Evolutionary conservation across 2,113 vertebrate species (phyloP), one percentile per base, ranked within the genome.

Genomic region (Notothenia rossii): DNA sequence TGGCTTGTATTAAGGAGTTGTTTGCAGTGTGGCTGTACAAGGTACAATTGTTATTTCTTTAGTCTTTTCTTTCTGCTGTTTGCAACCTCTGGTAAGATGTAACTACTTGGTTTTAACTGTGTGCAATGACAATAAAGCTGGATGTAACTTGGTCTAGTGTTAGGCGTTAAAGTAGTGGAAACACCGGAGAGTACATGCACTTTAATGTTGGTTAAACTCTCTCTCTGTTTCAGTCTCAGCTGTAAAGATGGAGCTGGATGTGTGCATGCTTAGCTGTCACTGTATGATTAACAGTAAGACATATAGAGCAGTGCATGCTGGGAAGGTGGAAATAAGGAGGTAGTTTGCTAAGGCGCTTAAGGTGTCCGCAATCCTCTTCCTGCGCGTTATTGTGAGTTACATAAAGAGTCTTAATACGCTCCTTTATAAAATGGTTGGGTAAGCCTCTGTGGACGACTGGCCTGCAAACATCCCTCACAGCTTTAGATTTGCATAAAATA

Each of bases 241-340:
- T 56, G 80, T 29, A 3, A 68, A 67, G 63, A 78, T 48, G 70
- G 72, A 33, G 36, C 77, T 74, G 65, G 77, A n/a, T n/a, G n/a
- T n/a, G n/a, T n/a, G n/a, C n/a, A 82, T 64, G 77, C 48, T 61
- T 73, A 77, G 62, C 87, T 83, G 88, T 90, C 81, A 72, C 81
- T 75, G 81, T 67, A 75, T 88, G 88, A 88, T 86, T 91, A 90
- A 83, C 73, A 75, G 84, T 78, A 84, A 83, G 81, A 86, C 79
- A 82, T 81, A 86, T 76, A 81, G 74, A 66, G 82, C 72, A 63
- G 79, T 46, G 77, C 84, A 86, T 86, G 81, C 77, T 83, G 85
- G 75, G 84, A 85, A 80, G 69, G 64, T 10, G 59, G 62, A 79
- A 75, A 62, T 33, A 40, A 83, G 80, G 77, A 69, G 69, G 82